These are phyloP conservation scores for Clupea harengus DNA, from an alignment of 2,113 vertebrate genomes.

Conservation along the genomic window DNA sequence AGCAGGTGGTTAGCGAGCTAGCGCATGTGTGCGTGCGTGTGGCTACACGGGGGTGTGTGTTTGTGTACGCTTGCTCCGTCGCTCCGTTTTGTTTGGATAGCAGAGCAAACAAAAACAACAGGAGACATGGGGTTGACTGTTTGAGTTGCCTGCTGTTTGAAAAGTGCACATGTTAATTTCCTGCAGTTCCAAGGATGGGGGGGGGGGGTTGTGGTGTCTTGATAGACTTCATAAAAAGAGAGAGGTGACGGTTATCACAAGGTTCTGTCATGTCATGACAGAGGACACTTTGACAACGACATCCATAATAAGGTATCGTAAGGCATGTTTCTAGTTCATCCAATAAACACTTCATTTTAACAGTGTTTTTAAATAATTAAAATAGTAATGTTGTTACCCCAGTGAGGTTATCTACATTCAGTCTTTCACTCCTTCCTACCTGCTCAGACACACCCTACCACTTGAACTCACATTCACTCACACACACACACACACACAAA, in stretches of 20 bases:
- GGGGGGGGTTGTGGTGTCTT: not conserved
- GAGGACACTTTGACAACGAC: not conserved
- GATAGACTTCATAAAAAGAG: not conserved
- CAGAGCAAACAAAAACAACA: slow-evolving; percentile 59
- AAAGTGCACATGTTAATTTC: slow-evolving; percentile 47
- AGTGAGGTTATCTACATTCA: not conserved
- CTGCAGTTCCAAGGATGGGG: slow-evolving; percentile 35
- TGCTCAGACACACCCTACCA: not conserved
- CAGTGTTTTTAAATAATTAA: not conserved
- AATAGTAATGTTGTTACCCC: not conserved
- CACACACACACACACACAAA: not conserved
- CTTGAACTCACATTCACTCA: not conserved
- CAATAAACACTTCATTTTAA: not conserved
- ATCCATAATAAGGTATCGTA: not conserved
- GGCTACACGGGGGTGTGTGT: slow-evolving; percentile 38
- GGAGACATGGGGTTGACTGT: slow-evolving; percentile 38
- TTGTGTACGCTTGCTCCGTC: slow-evolving; percentile 33
- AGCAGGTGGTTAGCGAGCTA: not conserved
- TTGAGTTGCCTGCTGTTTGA: slow-evolving; percentile 39
- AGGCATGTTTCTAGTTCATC: too few relatives aligned
- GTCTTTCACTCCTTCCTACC: not conserved
- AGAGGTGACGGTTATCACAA: not conserved
- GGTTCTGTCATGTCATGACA: slow-evolving; percentile 31
- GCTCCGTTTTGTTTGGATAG: slow-evolving; percentile 52
- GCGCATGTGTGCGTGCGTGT: slow-evolving; percentile 18